Conservation (phyloP, 2,797 vertebrate species). For the Lepilemur ruficaudatus region DNA sequence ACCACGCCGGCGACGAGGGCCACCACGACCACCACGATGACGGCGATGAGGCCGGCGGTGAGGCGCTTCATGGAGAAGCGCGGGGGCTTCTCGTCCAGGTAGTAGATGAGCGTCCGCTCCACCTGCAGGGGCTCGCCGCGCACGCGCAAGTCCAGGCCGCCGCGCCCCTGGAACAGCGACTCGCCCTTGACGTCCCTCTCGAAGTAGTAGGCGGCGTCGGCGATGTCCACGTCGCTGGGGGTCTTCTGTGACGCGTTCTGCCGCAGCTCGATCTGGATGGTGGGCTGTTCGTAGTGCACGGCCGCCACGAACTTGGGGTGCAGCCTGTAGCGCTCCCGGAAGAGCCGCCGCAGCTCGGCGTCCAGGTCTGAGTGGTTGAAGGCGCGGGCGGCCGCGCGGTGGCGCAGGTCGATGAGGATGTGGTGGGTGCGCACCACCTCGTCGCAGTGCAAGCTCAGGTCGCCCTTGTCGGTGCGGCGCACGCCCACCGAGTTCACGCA, state of each 20-base stretch:
- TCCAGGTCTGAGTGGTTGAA: not conserved
- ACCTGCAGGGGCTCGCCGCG: constrained; percentile 80
- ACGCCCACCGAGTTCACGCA: constrained; percentile 93
- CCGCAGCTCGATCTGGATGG: constrained; percentile 76
- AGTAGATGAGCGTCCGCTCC: constrained; percentile 89
- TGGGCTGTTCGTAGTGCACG: constrained; percentile 82
- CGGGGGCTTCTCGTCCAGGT: constrained; percentile 88
- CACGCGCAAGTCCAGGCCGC: constrained; percentile 56
- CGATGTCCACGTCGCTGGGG: constrained; percentile 78
- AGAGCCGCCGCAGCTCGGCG: constrained; percentile 42
- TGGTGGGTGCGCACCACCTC: constrained; percentile 89
- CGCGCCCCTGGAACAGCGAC: constrained; percentile 80
- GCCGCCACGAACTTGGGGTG: constrained; percentile 50
- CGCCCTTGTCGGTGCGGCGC: constrained; percentile 89
- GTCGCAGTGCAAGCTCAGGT: constrained; percentile 83
- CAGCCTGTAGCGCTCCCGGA: constrained; percentile 83
- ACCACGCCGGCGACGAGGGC: constrained; percentile 84
- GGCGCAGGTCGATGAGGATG: constrained; percentile 80
- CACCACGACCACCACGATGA: constrained; percentile 89
- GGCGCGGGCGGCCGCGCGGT: constrained; percentile 8
- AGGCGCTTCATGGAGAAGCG: constrained; percentile 90
- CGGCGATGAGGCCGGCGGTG: constrained; percentile 87
- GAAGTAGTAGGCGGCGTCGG: constrained; percentile 90
- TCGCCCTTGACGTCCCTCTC: constrained; percentile 91
- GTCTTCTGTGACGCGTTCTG: constrained; percentile 74